phyloP scores from a whole-genome alignment of 2,888 invertebrate species.

The Cistogaster globosa region DNA sequence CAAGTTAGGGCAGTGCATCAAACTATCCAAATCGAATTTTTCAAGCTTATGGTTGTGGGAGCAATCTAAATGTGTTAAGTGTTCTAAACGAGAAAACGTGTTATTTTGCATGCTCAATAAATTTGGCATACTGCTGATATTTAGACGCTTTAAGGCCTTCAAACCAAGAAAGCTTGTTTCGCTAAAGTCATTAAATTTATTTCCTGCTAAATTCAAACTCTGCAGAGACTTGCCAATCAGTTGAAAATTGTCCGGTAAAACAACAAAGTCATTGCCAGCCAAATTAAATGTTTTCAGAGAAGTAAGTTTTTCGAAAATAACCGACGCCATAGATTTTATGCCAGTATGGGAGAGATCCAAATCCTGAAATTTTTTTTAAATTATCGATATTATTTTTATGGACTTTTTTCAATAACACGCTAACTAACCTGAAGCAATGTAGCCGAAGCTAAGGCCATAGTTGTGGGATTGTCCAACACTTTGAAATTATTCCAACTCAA shows the following conservation, averaged over 20 bases:
- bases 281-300: slow-evolving; percentile 85
- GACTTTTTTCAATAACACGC: background rate
- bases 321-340: slow-evolving; percentile 84
- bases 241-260: slow-evolving; percentile 85
- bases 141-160: slow-evolving; percentile 84
- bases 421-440: slow-evolving; percentile 84
- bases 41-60: slow-evolving; percentile 84
- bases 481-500: slow-evolving; percentile 86
- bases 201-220: slow-evolving; percentile 86
- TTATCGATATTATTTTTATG: background rate
- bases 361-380: slow-evolving; percentile 79
- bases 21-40: slow-evolving; percentile 85
- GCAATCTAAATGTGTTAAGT: slow-evolving; percentile 82
- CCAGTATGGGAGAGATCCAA: slow-evolving; percentile 86
- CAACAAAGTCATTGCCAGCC: slow-evolving; percentile 85
- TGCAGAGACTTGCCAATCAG: slow-evolving; percentile 85
- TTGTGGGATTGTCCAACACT: slow-evolving; percentile 85
- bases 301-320: slow-evolving; percentile 84
- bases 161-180: slow-evolving; percentile 86
- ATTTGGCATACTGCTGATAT: slow-evolving; percentile 85
- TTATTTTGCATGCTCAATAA: slow-evolving; percentile 85
- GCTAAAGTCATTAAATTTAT: slow-evolving; percentile 85
- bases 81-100: slow-evolving; percentile 84
- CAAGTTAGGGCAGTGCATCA: slow-evolving; percentile 77
- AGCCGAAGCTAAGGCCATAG: slow-evolving; percentile 85